Percentiles rank a stretch among this genome's conserved stretches.
phyloP scores from a whole-genome alignment of 2,113 vertebrate genomes.

The Cyrtonyx montezumae region DNA sequence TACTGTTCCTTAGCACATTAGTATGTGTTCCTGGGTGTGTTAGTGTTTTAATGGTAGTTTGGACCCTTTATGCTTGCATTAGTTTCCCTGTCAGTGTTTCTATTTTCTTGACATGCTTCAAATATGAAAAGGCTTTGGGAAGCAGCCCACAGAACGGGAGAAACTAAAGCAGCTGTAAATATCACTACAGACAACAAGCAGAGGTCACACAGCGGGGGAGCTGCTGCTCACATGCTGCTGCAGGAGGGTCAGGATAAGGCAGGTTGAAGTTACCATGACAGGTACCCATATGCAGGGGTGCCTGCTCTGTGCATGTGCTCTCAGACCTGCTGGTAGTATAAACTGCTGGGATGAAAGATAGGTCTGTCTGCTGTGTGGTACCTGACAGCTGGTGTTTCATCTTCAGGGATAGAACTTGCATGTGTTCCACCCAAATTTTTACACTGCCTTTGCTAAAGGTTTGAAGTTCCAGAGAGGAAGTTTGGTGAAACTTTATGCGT shows the following conservation, averaged over 20 bases:
- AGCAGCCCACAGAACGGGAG: background rate
- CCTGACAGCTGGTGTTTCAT: background rate
- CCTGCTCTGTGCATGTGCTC: background rate
- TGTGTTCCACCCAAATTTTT: background rate
- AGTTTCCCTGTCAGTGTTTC: background rate
- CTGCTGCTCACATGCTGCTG: background rate
- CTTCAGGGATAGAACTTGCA: background rate
- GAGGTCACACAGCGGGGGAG: background rate
- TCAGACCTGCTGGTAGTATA: background rate
- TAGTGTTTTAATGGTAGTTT: background rate
- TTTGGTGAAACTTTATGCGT: background rate
- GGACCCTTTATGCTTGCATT: background rate
- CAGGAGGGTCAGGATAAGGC: background rate
- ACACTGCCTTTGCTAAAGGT: background rate
- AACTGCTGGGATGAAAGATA: background rate
- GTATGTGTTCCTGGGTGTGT: background rate
- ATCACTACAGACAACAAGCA: accelerated
- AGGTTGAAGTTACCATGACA: background rate
- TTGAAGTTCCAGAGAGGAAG: background rate
- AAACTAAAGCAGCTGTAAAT: accelerated
- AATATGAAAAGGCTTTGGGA: background rate
- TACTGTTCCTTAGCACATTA: background rate
- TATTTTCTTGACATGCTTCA: background rate
- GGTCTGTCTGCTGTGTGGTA: background rate
- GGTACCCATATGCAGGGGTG: background rate